A percentile compares a stretch with the other conserved stretches of the same genome.
These are phyloP conservation scores for Habrosyne pyritoides DNA, from an alignment of 2,888 invertebrate species.

Conservation along the genomic window DNA sequence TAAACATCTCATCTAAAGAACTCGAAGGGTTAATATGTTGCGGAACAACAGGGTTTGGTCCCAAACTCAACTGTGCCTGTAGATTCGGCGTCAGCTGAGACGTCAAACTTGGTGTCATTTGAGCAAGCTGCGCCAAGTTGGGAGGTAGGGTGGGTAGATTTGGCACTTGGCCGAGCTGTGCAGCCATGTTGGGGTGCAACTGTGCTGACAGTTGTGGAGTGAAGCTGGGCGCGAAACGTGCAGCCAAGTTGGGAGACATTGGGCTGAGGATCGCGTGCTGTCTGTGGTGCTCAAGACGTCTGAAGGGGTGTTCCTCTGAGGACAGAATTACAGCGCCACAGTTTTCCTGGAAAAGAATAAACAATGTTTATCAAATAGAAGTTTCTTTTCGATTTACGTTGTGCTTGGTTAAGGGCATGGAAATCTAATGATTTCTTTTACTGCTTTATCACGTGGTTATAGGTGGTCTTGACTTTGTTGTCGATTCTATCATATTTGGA, in stretches of 20 bases:
- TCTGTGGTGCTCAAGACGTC: slow-evolving; percentile 92
- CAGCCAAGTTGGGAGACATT: slow-evolving; percentile 82
- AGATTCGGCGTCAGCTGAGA: slow-evolving; percentile 73
- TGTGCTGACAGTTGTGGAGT: slow-evolving; percentile 76
- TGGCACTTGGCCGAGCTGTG: slow-evolving; percentile 75
- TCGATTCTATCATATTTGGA: too few relatives aligned
- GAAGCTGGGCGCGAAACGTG: slow-evolving; percentile 83
- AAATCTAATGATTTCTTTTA: too few relatives aligned
- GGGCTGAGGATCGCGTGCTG: slow-evolving; percentile 90
- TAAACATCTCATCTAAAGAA: slow-evolving; percentile 95
- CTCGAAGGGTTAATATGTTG: slow-evolving; percentile 83
- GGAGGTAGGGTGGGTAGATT: slow-evolving; percentile 69
- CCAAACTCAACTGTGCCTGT: slow-evolving; percentile 72
- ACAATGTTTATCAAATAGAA: too few relatives aligned
- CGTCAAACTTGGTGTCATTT: slow-evolving; percentile 74
- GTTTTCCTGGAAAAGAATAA: slow-evolving; percentile 84
- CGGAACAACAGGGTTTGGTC: slow-evolving; percentile 65
- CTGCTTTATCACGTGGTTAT: too few relatives aligned
- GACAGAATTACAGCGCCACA: slow-evolving; percentile 91
- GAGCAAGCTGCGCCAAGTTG: slow-evolving; percentile 74
- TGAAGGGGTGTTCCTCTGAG: slow-evolving; percentile 89
- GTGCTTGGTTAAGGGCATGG: too few relatives aligned
- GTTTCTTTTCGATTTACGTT: too few relatives aligned
- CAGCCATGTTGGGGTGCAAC: slow-evolving; percentile 78
- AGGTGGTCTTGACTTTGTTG: too few relatives aligned